Evolutionary conservation across 2,888 invertebrate species (phyloP).

Genomic region (Rhagium mordax): DNA sequence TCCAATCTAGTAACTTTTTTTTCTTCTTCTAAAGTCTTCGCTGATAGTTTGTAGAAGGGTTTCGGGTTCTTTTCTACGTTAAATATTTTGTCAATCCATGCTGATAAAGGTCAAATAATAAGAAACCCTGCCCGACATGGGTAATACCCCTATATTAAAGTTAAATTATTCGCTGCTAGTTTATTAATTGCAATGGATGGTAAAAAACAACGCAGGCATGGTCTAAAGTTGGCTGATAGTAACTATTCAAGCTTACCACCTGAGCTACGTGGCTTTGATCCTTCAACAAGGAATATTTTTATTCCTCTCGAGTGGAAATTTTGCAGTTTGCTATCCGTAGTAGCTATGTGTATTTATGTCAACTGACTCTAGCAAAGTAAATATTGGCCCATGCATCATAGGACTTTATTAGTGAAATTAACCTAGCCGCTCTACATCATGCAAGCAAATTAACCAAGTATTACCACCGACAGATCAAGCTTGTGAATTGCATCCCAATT

Average conservation of each 20-base stretch:
- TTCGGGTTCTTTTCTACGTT: no score
- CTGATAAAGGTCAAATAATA: no score
- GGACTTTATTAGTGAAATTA: conserved; percentile 68
- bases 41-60: no score
- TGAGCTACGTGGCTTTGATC: conserved; percentile 59
- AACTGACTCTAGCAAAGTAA: conserved; percentile 69
- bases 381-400: conserved; percentile 65
- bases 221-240: background rate
- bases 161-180: no score
- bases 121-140: no score
- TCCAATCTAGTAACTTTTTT: no score
- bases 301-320: conserved; percentile 65
- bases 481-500: conserved; percentile 44
- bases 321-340: conserved; percentile 55
- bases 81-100: no score
- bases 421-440: conserved; percentile 61
- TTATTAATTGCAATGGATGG: no score
- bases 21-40: no score
- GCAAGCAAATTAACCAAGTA: conserved; percentile 59
- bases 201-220: background rate
- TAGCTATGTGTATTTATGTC: conserved; percentile 62
- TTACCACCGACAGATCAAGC: conserved; percentile 54
- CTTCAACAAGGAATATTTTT: conserved; percentile 66
- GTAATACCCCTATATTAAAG: no score
- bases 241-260: conserved; percentile 27